Evolutionary conservation across 2,113 vertebrate genomes (phyloP), one percentile per base, ranked within the genome.

Genomic region (Canis aureus): DNA sequence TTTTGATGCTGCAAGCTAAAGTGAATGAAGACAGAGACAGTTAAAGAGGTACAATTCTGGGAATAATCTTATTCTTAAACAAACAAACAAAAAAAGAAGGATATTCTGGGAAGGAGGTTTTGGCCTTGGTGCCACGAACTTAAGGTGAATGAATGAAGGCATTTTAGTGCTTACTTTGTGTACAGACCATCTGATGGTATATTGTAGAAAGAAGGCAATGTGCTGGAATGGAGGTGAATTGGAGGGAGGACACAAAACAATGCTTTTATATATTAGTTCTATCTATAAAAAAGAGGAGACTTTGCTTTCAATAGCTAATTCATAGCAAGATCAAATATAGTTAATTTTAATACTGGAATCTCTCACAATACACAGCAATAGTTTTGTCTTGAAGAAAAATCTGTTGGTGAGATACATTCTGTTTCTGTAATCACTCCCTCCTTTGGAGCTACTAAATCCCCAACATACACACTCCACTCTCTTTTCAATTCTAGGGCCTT

Each of bases 321-420:
- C 55, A 38, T 16, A 79, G 49, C n/a, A 95, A 89, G 53, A 80
- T 81, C 11, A 97, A 92, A 94, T 60, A 89, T 11, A 60, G 5
- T 76, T 69, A 85, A 57, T 89, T 79, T 17, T 85, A 84, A 55
- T 59, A 87, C 19, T 92, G 27, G 49, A 91, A 64, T 87, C 62
- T 73, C 51, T 57, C 35, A 80, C 11, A 38, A 73, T 82, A 27
- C 49, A 35, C 2, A 87, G 60, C 23, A 29, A 81, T 91, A n/a
- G 7, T 53, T 81, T 23, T 83, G 16, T 92, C 82, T 27, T 73
- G 43, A 89, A 67, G 76, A 9, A 66, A 92, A 91, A 22, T 0
- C 10, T 87, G 5, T 3, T 67, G 38, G 29, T 35, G 57, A 71
- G 27, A 57, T 74, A 96, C 20, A 79, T 4, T 89, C 13, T 88